phyloP scores from a whole-genome alignment of 2,888 invertebrate species.

The Blastobasis adustella region DNA sequence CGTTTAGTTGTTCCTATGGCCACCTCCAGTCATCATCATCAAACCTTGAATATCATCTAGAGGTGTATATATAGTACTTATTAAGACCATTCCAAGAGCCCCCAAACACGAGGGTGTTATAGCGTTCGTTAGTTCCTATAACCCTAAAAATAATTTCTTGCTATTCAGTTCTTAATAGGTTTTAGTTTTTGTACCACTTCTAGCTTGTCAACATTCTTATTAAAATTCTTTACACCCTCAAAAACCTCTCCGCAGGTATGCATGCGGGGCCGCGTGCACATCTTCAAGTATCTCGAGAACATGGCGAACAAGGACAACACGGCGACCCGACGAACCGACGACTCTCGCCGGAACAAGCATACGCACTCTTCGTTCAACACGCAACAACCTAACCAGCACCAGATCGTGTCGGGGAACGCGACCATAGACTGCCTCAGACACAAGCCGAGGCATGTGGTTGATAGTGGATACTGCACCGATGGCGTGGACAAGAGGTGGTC shows the following conservation, averaged over 20 bases:
- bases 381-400: conserved; percentile 49
- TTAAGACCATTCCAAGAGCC: too few species aligned
- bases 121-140: too few species aligned
- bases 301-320: conserved; percentile 83
- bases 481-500: conserved; percentile 89
- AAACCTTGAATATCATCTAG: too few species aligned
- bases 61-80: too few species aligned
- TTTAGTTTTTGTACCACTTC: too few species aligned
- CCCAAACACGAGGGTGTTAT: too few species aligned
- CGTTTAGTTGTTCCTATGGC: too few species aligned
- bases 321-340: conserved; percentile 66
- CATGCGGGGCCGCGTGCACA: conserved; percentile 93
- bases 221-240: background rate
- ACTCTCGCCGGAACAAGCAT: conserved; percentile 59
- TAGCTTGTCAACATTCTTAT: too few species aligned
- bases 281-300: conserved; percentile 94
- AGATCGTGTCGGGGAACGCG: conserved; percentile 60
- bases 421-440: conserved; percentile 67
- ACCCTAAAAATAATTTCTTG: too few species aligned
- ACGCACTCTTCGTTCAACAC: conserved; percentile 56
- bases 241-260: conserved; percentile 79
- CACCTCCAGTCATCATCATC: too few species aligned
- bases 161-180: too few species aligned
- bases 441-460: conserved; percentile 82
- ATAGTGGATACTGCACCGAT: conserved; percentile 93